Percentiles rank a stretch among this genome's conserved stretches.
These are phyloP conservation scores for Aphodius granarius DNA, from an alignment of 2,888 invertebrate genomes.

Conservation along the genomic window DNA sequence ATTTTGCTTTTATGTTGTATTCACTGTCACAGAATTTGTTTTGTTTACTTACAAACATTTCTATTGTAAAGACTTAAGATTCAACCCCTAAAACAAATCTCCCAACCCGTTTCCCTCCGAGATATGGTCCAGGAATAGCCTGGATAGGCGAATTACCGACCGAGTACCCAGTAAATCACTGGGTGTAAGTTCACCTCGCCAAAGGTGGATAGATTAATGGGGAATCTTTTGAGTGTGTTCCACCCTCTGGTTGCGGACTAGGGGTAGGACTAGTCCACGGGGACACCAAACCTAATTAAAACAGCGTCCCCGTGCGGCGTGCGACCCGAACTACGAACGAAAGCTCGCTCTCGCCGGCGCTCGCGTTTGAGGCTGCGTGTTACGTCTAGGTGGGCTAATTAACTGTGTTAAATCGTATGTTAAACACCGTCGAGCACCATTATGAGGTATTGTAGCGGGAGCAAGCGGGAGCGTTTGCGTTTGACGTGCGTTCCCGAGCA, in stretches of 20 bases:
- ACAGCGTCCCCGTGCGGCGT: background rate
- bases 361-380: background rate
- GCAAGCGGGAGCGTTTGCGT: background rate
- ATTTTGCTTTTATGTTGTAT: too few relatives aligned
- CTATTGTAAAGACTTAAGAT: too few relatives aligned
- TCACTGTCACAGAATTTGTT: too few relatives aligned
- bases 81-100: background rate
- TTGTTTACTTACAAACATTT: too few relatives aligned
- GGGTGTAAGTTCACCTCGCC: background rate
- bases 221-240: constrained; percentile 1
- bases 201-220: constrained; percentile 7
- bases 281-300: constrained; percentile 11
- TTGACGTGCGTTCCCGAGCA: background rate
- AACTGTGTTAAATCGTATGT: constrained; percentile 7
- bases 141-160: background rate
- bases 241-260: background rate
- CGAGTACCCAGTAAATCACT: background rate
- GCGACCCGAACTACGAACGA: background rate
- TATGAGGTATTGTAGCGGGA: background rate
- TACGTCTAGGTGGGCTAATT: constrained; percentile 7
- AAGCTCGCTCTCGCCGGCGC: background rate
- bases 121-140: background rate
- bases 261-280: background rate
- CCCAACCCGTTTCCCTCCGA: background rate
- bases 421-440: constrained; percentile 6